Evolutionary conservation across 2,888 invertebrate species (phyloP), one percentile per base, ranked within the genome.

Genomic region (Callimorpha dominula): DNA sequence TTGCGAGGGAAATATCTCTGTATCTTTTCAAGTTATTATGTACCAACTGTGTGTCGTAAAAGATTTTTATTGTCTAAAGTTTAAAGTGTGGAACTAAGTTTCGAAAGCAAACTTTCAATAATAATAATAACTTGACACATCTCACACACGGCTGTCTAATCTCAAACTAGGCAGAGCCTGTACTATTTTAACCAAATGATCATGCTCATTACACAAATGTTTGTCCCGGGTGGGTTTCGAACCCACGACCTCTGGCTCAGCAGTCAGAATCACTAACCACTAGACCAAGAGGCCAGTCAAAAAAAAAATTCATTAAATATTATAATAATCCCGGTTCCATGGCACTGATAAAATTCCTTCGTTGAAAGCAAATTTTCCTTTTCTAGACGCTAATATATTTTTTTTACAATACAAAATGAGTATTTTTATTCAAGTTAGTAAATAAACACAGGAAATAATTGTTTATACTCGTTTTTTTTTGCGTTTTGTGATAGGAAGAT

Each of bases 11-110:
- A 67, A 80, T 77, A 78, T 81, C 63, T 67, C 62, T 65, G 70
- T 78, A 76, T 75, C 74, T 77, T 75, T 72, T 72, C 70, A 78
- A 80, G 71, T 71, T 82, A 82, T 76, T 77, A 81, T 77, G 20
- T 54, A 49, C 12, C 60, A 31, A 60, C 49, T 74, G 63, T 74
- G 64, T 60, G 46, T 40, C 65, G 43, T 20, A 65, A 67, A 66
- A 76, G 43, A 66, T 72, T 67, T 64, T 31, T 60, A 31, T 14
- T 60, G 60, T 60, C 20, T 12, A 14, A 6, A 31, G 60, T 60
- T 60, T 60, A 60, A 60, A 31, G 1, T 57, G 20, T n/a, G 11
- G 57, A 20, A 57, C 20, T 20, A 12, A 20, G 31, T 60, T 60
- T 60, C 4, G 4, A 60, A 60, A 60, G 7, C 5, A 5, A 60